A percentile compares a stretch with the other conserved stretches of the same genome.
Conservation (phyloP, 2,113 vertebrate genomes). For the Illadopsis cleaveri region DNA sequence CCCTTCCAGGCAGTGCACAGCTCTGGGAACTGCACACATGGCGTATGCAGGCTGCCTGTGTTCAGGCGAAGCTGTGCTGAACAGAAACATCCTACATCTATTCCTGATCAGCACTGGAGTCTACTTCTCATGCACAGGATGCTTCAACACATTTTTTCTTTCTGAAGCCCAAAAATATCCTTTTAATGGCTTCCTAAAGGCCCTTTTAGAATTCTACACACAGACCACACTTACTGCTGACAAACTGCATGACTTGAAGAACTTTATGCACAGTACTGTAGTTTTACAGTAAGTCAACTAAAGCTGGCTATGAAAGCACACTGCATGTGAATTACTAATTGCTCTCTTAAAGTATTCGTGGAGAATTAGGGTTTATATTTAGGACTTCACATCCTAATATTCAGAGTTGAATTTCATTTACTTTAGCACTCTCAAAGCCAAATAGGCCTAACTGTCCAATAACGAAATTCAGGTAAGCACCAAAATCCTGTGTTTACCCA, state of each 20-base stretch:
- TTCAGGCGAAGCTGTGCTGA: not conserved
- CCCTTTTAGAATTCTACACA: not conserved
- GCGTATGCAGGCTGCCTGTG: not conserved
- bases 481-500: not conserved
- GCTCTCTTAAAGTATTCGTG: not conserved
- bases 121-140: not conserved
- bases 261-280: not conserved
- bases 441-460: not conserved
- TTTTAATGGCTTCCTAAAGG: not conserved
- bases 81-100: not conserved
- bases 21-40: not conserved
- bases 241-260: not conserved
- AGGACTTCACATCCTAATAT: not conserved
- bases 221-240: not conserved
- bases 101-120: not conserved
- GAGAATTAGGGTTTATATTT: not conserved
- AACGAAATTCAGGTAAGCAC: not conserved
- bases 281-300: not conserved
- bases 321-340: not conserved
- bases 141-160: not conserved
- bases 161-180: not conserved
- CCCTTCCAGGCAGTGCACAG: not conserved
- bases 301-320: not conserved
- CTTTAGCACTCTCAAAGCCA: not conserved
- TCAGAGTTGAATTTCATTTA: not conserved